Conservation (phyloP, 1,140 invertebrate genomes). For the Temnothorax longispinosus region DNA sequence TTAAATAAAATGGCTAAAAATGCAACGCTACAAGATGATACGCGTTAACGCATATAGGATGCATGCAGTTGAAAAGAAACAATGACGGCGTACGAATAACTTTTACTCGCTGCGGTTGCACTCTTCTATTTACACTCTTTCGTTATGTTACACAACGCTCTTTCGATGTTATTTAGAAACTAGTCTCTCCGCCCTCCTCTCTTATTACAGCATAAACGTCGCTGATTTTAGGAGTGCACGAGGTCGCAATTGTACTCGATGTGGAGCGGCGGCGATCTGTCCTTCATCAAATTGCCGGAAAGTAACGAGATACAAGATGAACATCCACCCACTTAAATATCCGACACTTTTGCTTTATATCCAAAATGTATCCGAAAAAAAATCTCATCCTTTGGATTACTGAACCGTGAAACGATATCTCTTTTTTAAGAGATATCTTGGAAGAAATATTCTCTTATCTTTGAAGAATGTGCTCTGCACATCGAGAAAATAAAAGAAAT, state of each 20-base stretch:
- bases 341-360: conserved; percentile 38
- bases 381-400: conserved; percentile 19
- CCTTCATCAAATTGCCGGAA: conserved; percentile 86
- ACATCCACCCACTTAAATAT: conserved; percentile 79
- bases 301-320: conserved; percentile 83
- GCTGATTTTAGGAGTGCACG: conserved; percentile 80
- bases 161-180: background rate
- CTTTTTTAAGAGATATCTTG: background rate
- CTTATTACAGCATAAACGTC: conserved; percentile 24
- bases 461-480: background rate
- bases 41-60: background rate
- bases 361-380: background rate
- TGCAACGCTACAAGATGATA: conserved; percentile 8
- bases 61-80: background rate
- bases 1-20: conserved; percentile 13
- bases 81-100: conserved; percentile 33
- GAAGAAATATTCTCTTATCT: background rate
- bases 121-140: conserved; percentile 27
- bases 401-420: background rate
- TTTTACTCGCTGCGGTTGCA: conserved; percentile 1
- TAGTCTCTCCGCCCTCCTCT: background rate
- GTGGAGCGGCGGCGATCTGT: conserved; percentile 86
- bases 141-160: background rate
- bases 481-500: background rate
- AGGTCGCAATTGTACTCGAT: conserved; percentile 86